phyloP scores from a whole-genome alignment of 2,113 vertebrate species.

The Oncorhynchus masou region DNA sequence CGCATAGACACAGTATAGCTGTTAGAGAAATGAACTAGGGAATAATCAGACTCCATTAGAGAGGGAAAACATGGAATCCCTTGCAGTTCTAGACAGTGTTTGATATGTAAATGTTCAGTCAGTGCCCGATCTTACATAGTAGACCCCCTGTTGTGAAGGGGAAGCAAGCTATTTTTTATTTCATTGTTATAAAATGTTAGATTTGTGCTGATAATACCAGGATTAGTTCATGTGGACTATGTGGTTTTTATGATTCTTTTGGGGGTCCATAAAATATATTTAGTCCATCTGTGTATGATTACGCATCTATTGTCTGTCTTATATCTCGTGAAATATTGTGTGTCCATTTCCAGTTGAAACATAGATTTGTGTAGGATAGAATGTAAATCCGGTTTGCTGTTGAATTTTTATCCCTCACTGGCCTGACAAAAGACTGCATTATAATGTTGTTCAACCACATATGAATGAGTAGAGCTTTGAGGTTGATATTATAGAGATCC shows the following conservation, averaged over 20 bases:
- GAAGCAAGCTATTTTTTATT: slow-evolving; percentile 53
- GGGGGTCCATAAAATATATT: slow-evolving; percentile 6
- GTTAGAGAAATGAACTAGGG: slow-evolving; percentile 57
- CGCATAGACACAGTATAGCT: slow-evolving; percentile 50
- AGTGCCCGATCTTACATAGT: slow-evolving; percentile 57
- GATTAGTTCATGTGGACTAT: slow-evolving; percentile 29
- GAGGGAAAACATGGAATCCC: slow-evolving; percentile 62
- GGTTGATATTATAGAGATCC: slow-evolving; percentile 26
- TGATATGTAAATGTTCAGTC: slow-evolving; percentile 75
- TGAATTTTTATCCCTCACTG: too few relatives aligned
- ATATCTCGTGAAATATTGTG: too few relatives aligned
- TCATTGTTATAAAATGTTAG: slow-evolving; percentile 25
- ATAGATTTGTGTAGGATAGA: too few relatives aligned
- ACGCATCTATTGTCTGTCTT: too few relatives aligned
- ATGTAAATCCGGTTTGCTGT: too few relatives aligned
- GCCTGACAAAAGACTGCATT: too few relatives aligned
- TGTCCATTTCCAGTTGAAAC: too few relatives aligned
- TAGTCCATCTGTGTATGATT: background rate
- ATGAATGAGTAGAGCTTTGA: slow-evolving; percentile 13
- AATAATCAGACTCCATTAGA: slow-evolving; percentile 62
- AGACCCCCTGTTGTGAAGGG: slow-evolving; percentile 60
- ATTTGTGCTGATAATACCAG: slow-evolving; percentile 41
- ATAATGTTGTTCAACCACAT: too few relatives aligned
- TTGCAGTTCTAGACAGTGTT: slow-evolving; percentile 70
- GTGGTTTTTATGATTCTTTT: slow-evolving; percentile 34